Percentiles rank a stretch among this genome's conserved stretches.
Conservation (phyloP, 2,888 invertebrate genomes). For the Malacosoma neustria region DNA sequence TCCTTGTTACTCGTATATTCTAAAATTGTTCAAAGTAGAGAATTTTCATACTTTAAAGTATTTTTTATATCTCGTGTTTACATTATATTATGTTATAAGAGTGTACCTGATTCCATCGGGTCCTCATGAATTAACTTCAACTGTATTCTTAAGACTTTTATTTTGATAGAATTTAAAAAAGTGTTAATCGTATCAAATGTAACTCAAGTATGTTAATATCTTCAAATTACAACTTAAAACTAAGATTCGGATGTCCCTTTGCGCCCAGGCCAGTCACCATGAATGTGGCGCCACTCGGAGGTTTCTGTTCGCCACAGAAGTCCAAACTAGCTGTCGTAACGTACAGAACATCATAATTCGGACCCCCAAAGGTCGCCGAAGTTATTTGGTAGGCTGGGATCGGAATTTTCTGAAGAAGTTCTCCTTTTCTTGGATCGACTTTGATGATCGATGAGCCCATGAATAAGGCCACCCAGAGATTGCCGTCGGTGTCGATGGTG, state of each 20-base stretch:
- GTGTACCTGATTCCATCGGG: too few relatives aligned
- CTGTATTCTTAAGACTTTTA: too few relatives aligned
- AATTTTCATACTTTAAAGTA: too few relatives aligned
- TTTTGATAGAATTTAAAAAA: too few relatives aligned
- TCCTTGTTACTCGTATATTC: too few relatives aligned
- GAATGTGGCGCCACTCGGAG: slow-evolving; percentile 76
- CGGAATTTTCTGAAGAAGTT: slow-evolving; percentile 72
- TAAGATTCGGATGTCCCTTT: slow-evolving; percentile 60
- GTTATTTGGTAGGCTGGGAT: slow-evolving; percentile 78
- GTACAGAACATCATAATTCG: slow-evolving; percentile 78
- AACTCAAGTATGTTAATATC: too few relatives aligned
- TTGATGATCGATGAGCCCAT: slow-evolving; percentile 74
- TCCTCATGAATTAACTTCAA: too few relatives aligned
- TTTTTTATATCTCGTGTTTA: too few relatives aligned
- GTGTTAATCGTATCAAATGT: too few relatives aligned
- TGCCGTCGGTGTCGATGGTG: slow-evolving; percentile 84
- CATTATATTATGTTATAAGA: too few relatives aligned
- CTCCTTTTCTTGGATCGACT: slow-evolving; percentile 69
- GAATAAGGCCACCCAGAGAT: slow-evolving; percentile 84
- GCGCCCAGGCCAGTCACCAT: slow-evolving; percentile 77
- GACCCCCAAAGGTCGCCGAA: slow-evolving; percentile 83
- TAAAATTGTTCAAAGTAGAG: too few relatives aligned
- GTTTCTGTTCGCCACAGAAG: slow-evolving; percentile 39
- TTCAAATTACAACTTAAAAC: slow-evolving; percentile 26
- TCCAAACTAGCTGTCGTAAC: slow-evolving; percentile 74